Evolutionary conservation across 2,797 vertebrate species (phyloP).

Genomic region (Acanthurus lineatus): DNA sequence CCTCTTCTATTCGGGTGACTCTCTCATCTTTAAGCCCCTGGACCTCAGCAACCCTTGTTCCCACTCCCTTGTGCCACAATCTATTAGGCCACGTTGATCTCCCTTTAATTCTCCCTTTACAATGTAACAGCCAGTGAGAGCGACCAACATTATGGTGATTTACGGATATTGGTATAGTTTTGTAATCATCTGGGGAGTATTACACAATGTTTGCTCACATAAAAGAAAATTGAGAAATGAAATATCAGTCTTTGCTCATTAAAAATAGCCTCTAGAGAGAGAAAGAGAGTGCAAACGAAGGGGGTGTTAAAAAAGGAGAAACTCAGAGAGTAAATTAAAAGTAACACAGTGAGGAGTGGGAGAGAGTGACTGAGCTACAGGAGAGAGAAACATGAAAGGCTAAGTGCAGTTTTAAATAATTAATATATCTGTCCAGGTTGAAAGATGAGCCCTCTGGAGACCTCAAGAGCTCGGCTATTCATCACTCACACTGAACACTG

Average conservation of each 20-base stretch:
- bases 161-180: slow-evolving; percentile 9
- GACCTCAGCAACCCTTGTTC: slow-evolving; percentile 21
- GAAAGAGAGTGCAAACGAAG: not conserved
- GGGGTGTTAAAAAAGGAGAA: slow-evolving; percentile 13
- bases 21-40: slow-evolving; percentile 40
- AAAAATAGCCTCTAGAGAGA: slow-evolving; percentile 10
- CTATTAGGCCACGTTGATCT: slow-evolving; percentile 20
- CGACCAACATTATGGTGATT: slow-evolving; percentile 3
- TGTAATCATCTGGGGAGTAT: not conserved
- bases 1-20: slow-evolving; percentile 15
- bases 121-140: not conserved
- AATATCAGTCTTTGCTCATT: slow-evolving; percentile 26
- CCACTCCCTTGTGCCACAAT: slow-evolving; percentile 21
- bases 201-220: slow-evolving; percentile 7
- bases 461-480: slow-evolving; percentile 18
- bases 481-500: slow-evolving; percentile 27
- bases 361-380: slow-evolving; percentile 17
- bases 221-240: slow-evolving; percentile 16
- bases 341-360: slow-evolving; percentile 26
- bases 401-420: slow-evolving; percentile 47
- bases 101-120: slow-evolving; percentile 9
- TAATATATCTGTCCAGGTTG: slow-evolving; percentile 40
- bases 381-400: slow-evolving; percentile 34
- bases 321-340: slow-evolving; percentile 21
- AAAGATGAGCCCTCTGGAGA: slow-evolving; percentile 44